A percentile compares a stretch with the other conserved stretches of the same genome.
phyloP scores from a whole-genome alignment of 2,888 invertebrate species.

The Epirrhoe alternata region DNA sequence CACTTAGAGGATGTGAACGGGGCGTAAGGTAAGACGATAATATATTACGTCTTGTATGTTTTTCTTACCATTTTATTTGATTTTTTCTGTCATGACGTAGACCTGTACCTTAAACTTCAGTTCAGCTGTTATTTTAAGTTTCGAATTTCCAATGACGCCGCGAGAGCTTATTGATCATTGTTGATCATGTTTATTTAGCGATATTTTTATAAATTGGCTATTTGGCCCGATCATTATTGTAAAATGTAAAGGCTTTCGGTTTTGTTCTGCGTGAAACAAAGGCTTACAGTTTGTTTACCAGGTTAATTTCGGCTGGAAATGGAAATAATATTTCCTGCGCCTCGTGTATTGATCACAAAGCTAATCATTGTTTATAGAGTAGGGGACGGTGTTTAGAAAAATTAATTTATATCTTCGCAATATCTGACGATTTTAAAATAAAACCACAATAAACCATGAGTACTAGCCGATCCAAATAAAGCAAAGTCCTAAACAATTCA shows the following conservation, averaged over 20 bases:
- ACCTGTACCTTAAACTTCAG: neutral
- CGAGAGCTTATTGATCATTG: slow-evolving; percentile 9
- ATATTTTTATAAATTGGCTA: slow-evolving; percentile 30
- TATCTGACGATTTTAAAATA: slow-evolving; percentile 25
- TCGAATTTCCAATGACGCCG: slow-evolving; percentile 6
- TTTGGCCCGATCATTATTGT: slow-evolving; percentile 41
- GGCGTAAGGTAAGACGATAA: neutral
- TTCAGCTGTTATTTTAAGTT: slow-evolving; percentile 6
- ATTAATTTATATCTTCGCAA: neutral
- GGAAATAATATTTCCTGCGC: neutral
- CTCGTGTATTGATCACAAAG: neutral
- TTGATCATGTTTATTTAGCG: slow-evolving; percentile 25
- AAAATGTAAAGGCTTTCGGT: slow-evolving; percentile 44
- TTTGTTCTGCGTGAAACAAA: slow-evolving; percentile 46
- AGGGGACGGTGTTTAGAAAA: too few relatives aligned
- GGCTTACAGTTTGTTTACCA: slow-evolving; percentile 25
- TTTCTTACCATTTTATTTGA: neutral
- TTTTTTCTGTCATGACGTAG: neutral
- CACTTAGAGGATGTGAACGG: neutral
- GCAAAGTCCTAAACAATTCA: slow-evolving; percentile 59
- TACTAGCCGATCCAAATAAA: slow-evolving; percentile 50
- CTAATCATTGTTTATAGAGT: neutral
- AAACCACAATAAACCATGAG: slow-evolving; percentile 41
- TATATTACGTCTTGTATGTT: neutral
- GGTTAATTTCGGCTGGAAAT: neutral